Evolutionary conservation across 2,797 vertebrate species (phyloP).

Genomic region (Eulemur albifrons): DNA sequence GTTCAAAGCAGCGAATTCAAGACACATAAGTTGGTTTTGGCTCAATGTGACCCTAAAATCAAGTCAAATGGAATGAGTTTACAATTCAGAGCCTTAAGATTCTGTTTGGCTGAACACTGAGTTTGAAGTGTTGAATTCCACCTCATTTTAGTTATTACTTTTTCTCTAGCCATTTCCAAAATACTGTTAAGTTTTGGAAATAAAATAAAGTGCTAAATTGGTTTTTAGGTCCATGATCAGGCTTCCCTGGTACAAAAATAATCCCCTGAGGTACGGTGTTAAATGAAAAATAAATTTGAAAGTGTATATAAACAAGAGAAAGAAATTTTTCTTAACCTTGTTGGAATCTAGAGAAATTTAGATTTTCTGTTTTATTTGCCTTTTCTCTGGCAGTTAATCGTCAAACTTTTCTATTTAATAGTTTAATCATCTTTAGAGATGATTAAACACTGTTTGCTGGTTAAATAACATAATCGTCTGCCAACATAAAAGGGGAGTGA

Average conservation of each 20-base stretch:
- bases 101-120: constrained; percentile 17
- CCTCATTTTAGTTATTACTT: constrained; percentile 32
- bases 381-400: neutral
- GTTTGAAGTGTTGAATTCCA: constrained; percentile 8
- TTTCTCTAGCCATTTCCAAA: constrained; percentile 50
- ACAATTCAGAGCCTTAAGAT: constrained; percentile 60
- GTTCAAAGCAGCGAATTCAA: constrained; percentile 53
- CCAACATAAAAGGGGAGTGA: neutral
- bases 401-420: constrained; percentile 2
- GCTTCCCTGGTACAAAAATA: neutral
- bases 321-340: constrained; percentile 4
- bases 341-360: neutral
- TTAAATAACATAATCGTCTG: neutral
- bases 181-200: constrained; percentile 35
- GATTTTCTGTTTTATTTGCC: constrained; percentile 6
- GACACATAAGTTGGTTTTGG: constrained; percentile 50
- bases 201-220: constrained; percentile 26
- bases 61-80: constrained; percentile 62
- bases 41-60: constrained; percentile 55
- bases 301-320: neutral
- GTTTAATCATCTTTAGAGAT: neutral
- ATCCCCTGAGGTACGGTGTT: neutral
- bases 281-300: constrained; percentile 51
- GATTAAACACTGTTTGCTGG: neutral
- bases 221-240: constrained; percentile 22